Conservation (phyloP, 2,113 vertebrate species). For the Callocephalon fimbriatum region DNA sequence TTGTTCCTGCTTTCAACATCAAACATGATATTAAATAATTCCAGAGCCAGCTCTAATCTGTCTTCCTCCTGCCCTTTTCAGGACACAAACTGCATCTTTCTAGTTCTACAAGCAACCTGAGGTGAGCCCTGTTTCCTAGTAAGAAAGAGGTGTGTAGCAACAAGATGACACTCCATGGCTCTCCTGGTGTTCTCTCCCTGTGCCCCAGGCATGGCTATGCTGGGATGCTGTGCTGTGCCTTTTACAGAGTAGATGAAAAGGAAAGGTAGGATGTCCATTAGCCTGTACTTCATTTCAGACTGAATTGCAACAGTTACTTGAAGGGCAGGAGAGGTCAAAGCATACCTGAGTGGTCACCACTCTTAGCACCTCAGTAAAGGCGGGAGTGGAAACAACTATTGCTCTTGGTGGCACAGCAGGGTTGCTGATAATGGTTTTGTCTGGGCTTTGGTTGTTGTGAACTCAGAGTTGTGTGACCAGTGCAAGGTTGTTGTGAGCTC, state of each 20-base stretch:
- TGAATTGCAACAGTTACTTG: background rate
- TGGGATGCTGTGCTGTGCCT: background rate
- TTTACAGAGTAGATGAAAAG: background rate
- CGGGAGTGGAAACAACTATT: background rate
- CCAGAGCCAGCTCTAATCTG: background rate
- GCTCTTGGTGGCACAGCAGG: accelerated
- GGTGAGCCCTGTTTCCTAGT: background rate
- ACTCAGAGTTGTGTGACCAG: background rate
- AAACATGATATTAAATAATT: background rate
- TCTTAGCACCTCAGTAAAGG: background rate
- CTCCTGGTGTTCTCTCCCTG: too few species aligned
- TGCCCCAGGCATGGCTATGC: background rate
- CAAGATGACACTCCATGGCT: background rate
- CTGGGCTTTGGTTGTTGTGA: background rate
- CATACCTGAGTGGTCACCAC: accelerated
- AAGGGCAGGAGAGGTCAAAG: background rate
- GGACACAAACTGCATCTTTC: background rate
- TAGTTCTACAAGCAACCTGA: background rate
- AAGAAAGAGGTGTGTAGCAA: background rate
- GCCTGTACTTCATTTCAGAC: background rate
- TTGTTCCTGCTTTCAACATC: too few species aligned
- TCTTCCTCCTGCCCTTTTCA: background rate
- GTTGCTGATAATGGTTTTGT: accelerated
- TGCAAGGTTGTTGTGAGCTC: background rate
- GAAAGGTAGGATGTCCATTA: background rate